Conservation (phyloP, 2,888 invertebrate genomes). For the Synergus umbraculus region DNA sequence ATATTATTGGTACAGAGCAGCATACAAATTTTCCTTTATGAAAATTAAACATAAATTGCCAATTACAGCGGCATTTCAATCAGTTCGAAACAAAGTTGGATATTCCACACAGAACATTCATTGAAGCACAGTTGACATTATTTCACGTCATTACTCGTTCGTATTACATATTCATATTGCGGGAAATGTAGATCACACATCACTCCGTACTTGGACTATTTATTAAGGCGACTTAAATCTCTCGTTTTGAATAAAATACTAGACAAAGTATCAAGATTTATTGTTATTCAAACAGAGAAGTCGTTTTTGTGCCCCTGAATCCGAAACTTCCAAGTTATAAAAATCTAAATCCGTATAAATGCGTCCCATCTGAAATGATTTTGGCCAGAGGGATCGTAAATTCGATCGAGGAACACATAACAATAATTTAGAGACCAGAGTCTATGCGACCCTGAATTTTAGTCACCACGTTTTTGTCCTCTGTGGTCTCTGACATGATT, state of each 20-base stretch:
- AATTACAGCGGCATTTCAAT: not conserved
- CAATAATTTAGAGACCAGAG: slow-evolving; percentile 19
- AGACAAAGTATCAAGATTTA: not conserved
- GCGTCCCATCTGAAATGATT: not conserved
- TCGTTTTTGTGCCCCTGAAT: not conserved
- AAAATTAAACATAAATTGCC: not conserved
- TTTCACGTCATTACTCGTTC: too few species aligned
- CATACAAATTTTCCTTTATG: not conserved
- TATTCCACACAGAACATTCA: not conserved
- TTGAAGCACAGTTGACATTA: too few species aligned
- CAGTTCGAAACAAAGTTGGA: not conserved
- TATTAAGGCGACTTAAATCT: not conserved
- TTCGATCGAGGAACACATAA: not conserved
- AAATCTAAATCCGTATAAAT: not conserved
- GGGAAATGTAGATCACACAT: not conserved
- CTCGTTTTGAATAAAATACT: not conserved
- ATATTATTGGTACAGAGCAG: too few species aligned
- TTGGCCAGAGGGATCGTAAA: not conserved
- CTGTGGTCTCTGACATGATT: not conserved
- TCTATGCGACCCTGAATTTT: slow-evolving; percentile 13
- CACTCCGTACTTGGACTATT: too few species aligned
- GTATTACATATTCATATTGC: not conserved
- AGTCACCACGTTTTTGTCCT: not conserved
- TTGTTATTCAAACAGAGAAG: not conserved
- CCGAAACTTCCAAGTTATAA: not conserved